Evolutionary conservation across 2,888 invertebrate genomes (phyloP).

Genomic region (Tiliacea aurago): DNA sequence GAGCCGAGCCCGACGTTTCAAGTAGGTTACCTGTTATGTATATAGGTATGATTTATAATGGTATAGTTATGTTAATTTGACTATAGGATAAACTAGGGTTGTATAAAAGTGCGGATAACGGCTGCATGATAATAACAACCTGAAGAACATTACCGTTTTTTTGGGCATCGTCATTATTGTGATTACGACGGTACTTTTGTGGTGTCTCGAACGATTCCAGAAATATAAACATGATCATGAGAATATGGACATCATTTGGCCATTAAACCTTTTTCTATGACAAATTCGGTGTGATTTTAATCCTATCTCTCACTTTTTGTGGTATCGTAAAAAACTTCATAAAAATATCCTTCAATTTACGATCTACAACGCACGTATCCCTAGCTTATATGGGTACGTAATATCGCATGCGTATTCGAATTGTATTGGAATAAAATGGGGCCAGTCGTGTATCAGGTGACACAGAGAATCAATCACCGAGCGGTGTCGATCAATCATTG

Average conservation of each 20-base stretch:
- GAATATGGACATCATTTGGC: neutral
- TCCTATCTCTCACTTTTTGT: slow-evolving; percentile 1
- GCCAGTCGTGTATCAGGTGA: slow-evolving; percentile 72
- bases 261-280: neutral
- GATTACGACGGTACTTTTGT: neutral
- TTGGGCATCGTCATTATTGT: too few species aligned
- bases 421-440: slow-evolving; percentile 67
- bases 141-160: too few species aligned
- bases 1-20: slow-evolving; percentile 3
- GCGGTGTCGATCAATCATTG: slow-evolving; percentile 76
- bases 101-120: neutral
- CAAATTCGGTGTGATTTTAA: neutral
- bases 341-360: slow-evolving; percentile 12
- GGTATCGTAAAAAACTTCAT: neutral
- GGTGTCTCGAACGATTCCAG: neutral
- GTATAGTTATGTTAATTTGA: neutral
- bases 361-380: neutral
- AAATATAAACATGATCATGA: neutral
- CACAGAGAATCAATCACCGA: slow-evolving; percentile 65
- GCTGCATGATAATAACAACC: neutral
- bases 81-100: neutral
- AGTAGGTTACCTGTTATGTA: neutral
- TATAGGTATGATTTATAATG: slow-evolving; percentile 1
- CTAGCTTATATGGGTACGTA: slow-evolving; percentile 12
- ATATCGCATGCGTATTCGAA: slow-evolving; percentile 43